A percentile compares a stretch with the other conserved stretches of the same genome.
Conservation (phyloP, 2,797 vertebrate species). For the Enteromius thamalakanensis region DNA sequence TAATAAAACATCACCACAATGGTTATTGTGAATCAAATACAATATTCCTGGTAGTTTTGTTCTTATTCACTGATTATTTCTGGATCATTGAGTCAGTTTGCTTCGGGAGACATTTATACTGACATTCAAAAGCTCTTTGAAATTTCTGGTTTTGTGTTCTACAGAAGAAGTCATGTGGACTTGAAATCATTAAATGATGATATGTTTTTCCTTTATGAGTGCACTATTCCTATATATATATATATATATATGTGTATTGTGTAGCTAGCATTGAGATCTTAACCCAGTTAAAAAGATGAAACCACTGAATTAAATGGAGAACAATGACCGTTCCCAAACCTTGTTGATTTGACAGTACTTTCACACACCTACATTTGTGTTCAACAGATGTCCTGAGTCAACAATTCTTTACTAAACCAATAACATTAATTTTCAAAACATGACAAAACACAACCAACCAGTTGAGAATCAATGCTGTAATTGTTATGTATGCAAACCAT, state of each 20-base stretch:
- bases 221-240: background rate
- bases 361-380: slow-evolving; percentile 42
- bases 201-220: background rate
- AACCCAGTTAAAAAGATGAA: slow-evolving; percentile 18
- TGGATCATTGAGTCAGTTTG: background rate
- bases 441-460: background rate
- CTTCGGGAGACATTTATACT: background rate
- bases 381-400: slow-evolving; percentile 7
- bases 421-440: background rate
- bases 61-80: background rate
- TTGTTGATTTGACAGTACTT: slow-evolving; percentile 47
- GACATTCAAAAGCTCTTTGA: background rate
- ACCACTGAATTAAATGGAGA: slow-evolving; percentile 1
- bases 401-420: background rate
- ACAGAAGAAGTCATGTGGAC: background rate
- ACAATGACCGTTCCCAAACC: slow-evolving; percentile 38
- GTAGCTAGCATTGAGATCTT: background rate
- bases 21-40: background rate
- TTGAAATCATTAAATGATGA: background rate
- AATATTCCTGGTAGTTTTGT: background rate
- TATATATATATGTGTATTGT: background rate
- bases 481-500: background rate
- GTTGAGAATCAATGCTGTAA: background rate
- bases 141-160: background rate
- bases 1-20: background rate